Base-by-base conservation (phyloP, 2,113 vertebrate genomes). In the Lagopus leucura region DNA sequence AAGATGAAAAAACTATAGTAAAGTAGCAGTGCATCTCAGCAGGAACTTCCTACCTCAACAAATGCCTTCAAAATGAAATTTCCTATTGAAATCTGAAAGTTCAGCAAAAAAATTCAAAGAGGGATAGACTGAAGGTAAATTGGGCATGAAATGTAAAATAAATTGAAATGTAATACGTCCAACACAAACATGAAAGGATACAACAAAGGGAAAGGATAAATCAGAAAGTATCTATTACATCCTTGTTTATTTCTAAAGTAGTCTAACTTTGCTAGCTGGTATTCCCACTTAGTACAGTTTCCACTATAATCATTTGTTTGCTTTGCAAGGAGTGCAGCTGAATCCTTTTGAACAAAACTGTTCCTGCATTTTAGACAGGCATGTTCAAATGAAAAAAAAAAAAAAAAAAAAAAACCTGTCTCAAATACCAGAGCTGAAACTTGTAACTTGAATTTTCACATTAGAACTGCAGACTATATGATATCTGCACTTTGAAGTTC, bases 161-260 rank as follows among this genome's bases (percentile, higher is more conserved):
- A 88, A 86, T 10, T 67, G 14, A 34, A 32, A 27, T 90, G 88
- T 86, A 30, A n/a, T 65, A n/a, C 47, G 72, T 13, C 14, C 83
- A 57, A 64, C n/a, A 50, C 34, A 81, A 54, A 9, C 78, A 67
- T 2, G 82, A 34, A 30, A 93, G 40, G 38, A 38, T 38, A 4
- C 38, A 38, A 38, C 20, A 78, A 92, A 95, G 76, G 48, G 70
- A 94, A 92, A 83, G 67, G 55, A 52, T 27, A 89, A 79, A 36
- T 69, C 47, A 69, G 13, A 70, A 91, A 81, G 25, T 50, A 65
- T 36, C 27, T 27, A 50, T 61, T 86, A 70, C 32, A 91, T 11
- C 13, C 71, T 69, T 65, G 22, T 24, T 14, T 71, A 10, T 88
- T 93, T 92, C 71, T 79, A 78, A 91, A 81, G 43, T 38, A 76